Base-by-base conservation (phyloP, 1,140 invertebrate genomes). In the Triops longicaudatus region DNA sequence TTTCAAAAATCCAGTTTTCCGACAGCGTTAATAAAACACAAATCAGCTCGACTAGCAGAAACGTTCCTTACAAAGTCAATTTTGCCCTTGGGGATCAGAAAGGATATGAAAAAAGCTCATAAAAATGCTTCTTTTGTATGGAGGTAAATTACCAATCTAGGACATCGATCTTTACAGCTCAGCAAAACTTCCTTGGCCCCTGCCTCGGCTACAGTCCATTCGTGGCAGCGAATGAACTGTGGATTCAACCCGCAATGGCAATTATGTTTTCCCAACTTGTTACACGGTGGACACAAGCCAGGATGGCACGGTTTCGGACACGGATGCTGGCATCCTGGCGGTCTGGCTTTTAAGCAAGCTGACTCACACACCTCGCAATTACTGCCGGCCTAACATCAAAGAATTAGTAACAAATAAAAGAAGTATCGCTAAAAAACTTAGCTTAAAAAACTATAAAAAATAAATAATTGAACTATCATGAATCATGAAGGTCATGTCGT, bases 151-250 rank as follows among this genome's bases (percentile, higher is more conserved):
- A 93, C 92, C 86, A 88, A 90, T 85, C 91, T 94, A 1, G 93
- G 91, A 83, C 96, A 98, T 78, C 92, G 92, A 83, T 93, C 93
- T 73, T 90, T 89, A 82, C 94, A 96, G 77, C 89, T 90, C 31
- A 90, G 85, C 79, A 91, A 82, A 79, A 85, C 82, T 71, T 87
- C 83, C 41, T 86, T 87, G 41, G 83, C 79, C 5, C 88, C 82
- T 6, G 80, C 78, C 5, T 83, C 86, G 26, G 88, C 84, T 14
- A 83, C 83, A 9, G 86, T 88, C 81, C 92, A 88, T 80, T 91
- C 88, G 43, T 83, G 83, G 82, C 95, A 97, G 28, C 88, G 84
- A 63, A 93, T 86, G 79, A 93, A 92, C 14, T 92, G 83, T 72
- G 91, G 88, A 76, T 89, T 90, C 1, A 93, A 85, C 1, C 89